Percentiles rank a stretch among this genome's conserved stretches.
These are phyloP conservation scores for Luehdorfia chinensis DNA, from an alignment of 1,140 invertebrate species.

Conservation along the genomic window DNA sequence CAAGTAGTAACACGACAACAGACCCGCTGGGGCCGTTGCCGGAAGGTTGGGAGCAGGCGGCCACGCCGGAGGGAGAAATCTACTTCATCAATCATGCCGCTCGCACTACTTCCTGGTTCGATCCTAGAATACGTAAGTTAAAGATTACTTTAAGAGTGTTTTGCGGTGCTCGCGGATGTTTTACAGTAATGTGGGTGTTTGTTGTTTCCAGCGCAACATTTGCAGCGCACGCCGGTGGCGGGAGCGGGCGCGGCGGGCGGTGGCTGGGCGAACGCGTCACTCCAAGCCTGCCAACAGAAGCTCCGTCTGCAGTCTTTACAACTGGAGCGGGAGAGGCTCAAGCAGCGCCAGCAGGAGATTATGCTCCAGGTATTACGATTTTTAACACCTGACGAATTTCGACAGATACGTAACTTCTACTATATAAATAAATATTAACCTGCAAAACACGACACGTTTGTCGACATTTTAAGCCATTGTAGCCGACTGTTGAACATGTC, in stretches of 20 bases:
- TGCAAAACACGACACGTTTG: neutral
- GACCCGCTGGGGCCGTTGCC: slow-evolving; percentile 89
- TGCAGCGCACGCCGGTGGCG: slow-evolving; percentile 83
- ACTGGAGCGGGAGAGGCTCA: slow-evolving; percentile 90
- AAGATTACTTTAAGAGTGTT: neutral
- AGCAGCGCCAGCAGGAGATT: slow-evolving; percentile 93
- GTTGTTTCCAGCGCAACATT: slow-evolving; percentile 80
- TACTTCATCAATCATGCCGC: slow-evolving; percentile 99
- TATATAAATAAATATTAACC: neutral
- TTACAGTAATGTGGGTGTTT: neutral
- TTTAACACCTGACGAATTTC: too few relatives aligned
- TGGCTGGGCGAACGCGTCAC: slow-evolving; percentile 74
- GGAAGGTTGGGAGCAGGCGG: slow-evolving; percentile 97
- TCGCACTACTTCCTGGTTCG: slow-evolving; percentile 97
- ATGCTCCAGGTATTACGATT: slow-evolving; percentile 82
- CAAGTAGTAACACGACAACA: slow-evolving; percentile 67
- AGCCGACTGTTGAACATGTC: too few relatives aligned
- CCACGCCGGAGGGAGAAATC: slow-evolving; percentile 94
- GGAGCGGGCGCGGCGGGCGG: slow-evolving; percentile 79
- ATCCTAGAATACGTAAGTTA: slow-evolving; percentile 95
- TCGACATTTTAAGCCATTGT: too few relatives aligned
- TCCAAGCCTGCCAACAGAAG: slow-evolving; percentile 87
- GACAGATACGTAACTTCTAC: too few relatives aligned
- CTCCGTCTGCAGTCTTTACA: slow-evolving; percentile 89
- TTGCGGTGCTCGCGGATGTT: neutral